A percentile compares a stretch with the other conserved stretches of the same genome.
Conservation (phyloP, 2,797 vertebrate genomes). For the Pogoniulus pusillus region DNA sequence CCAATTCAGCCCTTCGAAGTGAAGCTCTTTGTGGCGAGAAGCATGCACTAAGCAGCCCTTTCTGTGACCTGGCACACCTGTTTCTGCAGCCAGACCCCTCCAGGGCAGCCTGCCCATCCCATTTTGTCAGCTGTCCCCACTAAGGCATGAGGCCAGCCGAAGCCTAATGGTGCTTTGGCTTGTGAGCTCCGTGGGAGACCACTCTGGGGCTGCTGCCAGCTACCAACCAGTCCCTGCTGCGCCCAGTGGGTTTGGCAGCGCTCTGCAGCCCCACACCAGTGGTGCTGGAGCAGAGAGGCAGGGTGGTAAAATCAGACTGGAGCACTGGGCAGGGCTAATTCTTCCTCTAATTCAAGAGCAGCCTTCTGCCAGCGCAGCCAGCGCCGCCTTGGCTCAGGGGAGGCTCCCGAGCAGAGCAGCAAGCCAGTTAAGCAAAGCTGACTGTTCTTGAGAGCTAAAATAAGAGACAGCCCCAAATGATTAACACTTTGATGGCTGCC, state of each 20-base stretch:
- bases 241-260: fast-evolving
- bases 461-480: background rate
- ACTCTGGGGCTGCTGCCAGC: background rate
- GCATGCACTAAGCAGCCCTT: fast-evolving
- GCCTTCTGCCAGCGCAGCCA: background rate
- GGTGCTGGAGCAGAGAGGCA: background rate
- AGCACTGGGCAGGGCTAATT: background rate
- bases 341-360: background rate
- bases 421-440: background rate
- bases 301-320: fast-evolving
- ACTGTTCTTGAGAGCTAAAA: background rate
- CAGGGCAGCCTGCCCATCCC: background rate
- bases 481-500: background rate
- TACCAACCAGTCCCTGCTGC: fast-evolving
- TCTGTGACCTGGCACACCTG: background rate
- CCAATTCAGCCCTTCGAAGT: background rate
- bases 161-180: background rate
- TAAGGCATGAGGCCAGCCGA: background rate
- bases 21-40: background rate
- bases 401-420: background rate
- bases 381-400: background rate
- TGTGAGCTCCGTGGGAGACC: background rate
- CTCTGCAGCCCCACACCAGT: background rate
- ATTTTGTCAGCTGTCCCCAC: background rate
- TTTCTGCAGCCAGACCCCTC: background rate